Evolutionary conservation across 2,888 invertebrate species (phyloP), one percentile per base, ranked within the genome.

Genomic region (Drosophila emarginata): DNA sequence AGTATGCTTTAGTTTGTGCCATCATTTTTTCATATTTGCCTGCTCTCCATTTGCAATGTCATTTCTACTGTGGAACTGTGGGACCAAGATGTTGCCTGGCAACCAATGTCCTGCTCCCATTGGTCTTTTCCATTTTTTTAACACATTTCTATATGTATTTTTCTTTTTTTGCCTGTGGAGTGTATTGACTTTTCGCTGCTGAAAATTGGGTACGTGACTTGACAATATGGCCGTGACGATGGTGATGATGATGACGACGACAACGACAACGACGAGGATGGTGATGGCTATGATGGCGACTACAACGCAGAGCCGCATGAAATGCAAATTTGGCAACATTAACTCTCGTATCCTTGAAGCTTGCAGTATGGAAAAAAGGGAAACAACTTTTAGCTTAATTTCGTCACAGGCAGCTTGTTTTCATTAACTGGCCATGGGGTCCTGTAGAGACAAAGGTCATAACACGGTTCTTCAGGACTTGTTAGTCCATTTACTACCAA

Each of bases 141-240:
- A 28, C 18, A 36, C 58, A 63, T 53, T 63, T 53, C 40, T 39
- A 37, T 40, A 37, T 68, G 51, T 56, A 32, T 40, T 56, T 32
- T 32, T 23, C 21, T 37, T 45, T 23, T 11, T n/a, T 15, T 63
- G 74, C 71, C 59, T 61, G 56, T 63, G 66, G 76, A 78, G 78
- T 83, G 75, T 82, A 86, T 86, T 82, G 82, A 82, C 86, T 82
- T 83, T 83, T 70, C 67, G 69, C 60, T 67, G 67, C 73, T 72
- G 74, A 64, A 88, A 84, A 88, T 84, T 88, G 87, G 87, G 74
- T 87, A 84, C 84, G 84, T 84, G 84, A 88, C 88, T 84, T 84
- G 79, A 84, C 88, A 88, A 87, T 77, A 72, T 66, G 72, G 75
- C 66, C 68, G 61, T 66, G 61, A 28, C 54, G 53, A 53, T 14